Percentiles rank a stretch among this genome's conserved stretches.
Conservation (phyloP, 2,888 invertebrate species). For the Temnothorax ravouxi region DNA sequence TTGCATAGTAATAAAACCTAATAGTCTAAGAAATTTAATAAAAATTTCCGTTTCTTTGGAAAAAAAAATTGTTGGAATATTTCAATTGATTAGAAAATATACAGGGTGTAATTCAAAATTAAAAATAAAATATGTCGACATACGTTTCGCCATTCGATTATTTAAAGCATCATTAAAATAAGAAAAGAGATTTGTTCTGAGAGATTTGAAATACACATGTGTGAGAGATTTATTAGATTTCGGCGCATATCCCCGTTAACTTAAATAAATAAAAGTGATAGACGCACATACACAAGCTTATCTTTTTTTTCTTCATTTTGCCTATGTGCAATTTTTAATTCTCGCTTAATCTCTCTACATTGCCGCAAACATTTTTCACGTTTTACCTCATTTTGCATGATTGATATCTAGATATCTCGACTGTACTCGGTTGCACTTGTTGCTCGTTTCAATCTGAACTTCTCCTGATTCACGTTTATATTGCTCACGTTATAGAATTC, state of each 20-base stretch:
- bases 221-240: neutral
- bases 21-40: conserved; percentile 13
- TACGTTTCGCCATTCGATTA: neutral
- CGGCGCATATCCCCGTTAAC: neutral
- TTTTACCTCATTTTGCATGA: conserved; percentile 39
- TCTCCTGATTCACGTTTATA: conserved; percentile 1
- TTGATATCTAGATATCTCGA: conserved; percentile 47
- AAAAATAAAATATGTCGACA: neutral
- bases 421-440: conserved; percentile 40
- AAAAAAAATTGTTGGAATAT: neutral
- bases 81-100: conserved; percentile 7
- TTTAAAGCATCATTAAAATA: neutral
- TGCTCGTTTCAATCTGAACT: conserved; percentile 30
- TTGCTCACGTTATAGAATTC: neutral
- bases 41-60: neutral
- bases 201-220: neutral
- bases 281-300: neutral
- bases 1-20: conserved; percentile 28
- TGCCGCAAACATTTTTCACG: conserved; percentile 31
- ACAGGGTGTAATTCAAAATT: neutral
- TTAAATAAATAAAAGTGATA: conserved; percentile 8
- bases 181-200: neutral
- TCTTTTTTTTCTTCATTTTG: conserved; percentile 12
- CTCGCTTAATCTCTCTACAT: conserved; percentile 28
- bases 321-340: conserved; percentile 4